A percentile compares a stretch with the other conserved stretches of the same genome.
Conservation (phyloP, 2,888 invertebrate species). For the Diarsia mendica region DNA sequence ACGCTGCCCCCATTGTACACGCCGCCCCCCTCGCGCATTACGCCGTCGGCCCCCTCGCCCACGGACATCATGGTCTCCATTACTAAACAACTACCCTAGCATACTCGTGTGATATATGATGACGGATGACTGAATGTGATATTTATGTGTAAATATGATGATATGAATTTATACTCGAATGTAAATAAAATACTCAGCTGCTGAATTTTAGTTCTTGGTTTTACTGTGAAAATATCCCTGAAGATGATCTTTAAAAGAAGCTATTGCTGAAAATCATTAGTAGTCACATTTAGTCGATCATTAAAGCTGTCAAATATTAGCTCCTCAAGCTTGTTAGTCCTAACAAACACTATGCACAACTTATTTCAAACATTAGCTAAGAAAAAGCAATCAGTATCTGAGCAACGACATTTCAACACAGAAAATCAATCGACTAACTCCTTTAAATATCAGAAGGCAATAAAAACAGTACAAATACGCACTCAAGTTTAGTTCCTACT, state of each 20-base stretch:
- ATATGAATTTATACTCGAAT: slow-evolving; percentile 82
- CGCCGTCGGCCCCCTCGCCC: slow-evolving; percentile 76
- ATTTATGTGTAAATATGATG: slow-evolving; percentile 89
- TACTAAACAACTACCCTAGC: slow-evolving; percentile 81
- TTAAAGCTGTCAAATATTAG: background rate
- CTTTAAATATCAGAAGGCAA: slow-evolving; percentile 21
- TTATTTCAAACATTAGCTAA: background rate
- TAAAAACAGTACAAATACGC: slow-evolving; percentile 23
- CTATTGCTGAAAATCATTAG: no score
- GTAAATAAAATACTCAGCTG: slow-evolving; percentile 89
- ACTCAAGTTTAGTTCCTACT: slow-evolving; percentile 48
- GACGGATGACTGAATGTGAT: slow-evolving; percentile 89
- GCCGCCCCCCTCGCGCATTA: slow-evolving; percentile 77
- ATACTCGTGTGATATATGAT: slow-evolving; percentile 75
- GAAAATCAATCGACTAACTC: slow-evolving; percentile 10
- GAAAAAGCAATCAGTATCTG: background rate
- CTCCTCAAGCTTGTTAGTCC: background rate
- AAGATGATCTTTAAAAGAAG: no score
- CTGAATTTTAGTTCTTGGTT: slow-evolving; percentile 79
- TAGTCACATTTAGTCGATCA: no score
- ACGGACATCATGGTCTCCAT: slow-evolving; percentile 86
- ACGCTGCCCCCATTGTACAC: slow-evolving; percentile 80
- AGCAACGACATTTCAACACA: slow-evolving; percentile 21
- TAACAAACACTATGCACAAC: background rate
- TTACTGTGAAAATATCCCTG: slow-evolving; percentile 44